Base-by-base conservation (phyloP, 2,113 vertebrate genomes). In the Heliornis fulica region DNA sequence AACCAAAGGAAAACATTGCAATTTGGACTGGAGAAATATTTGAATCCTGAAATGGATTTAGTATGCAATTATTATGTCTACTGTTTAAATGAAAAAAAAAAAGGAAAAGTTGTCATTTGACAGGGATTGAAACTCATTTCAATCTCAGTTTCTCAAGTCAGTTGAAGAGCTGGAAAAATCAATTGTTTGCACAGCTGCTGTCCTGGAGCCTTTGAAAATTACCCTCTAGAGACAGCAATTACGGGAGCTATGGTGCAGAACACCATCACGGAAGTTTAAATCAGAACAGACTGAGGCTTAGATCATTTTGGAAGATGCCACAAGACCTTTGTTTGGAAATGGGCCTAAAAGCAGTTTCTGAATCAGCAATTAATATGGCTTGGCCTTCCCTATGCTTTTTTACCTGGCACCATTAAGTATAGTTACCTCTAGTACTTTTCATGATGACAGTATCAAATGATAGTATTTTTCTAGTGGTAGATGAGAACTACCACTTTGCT, bases 191-290 rank as follows among this genome's bases (percentile, higher is more conserved):
- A 56, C 48, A 83, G 36, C 3, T 89, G 31, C 36, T 92, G 26
- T 91, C n/a, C 65, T 53, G 40, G 10, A 89, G 36, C 64, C 36
- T 91, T 87, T 40, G 74, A 91, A 95, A 96, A 94, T 89, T 79
- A 45, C 13, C 26, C 48, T 89, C 29, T 82, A 68, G 65, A 95
- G 81, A 87, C 19, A 78, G 28, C 2, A 23, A 6, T 84, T 89
- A 68, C 0, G 0, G 36, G 28, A 84, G 53, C 54, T 87, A 83
- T 21, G 53, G 61, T 56, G 57, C 83, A 76, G 74, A 91, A 94
- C 61, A 83, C 13, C 26, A 83, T 78, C 40, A 50, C 5, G 2
- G 40, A 89, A 84, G 61, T 81, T 92, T 78, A 94, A 81, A 89
- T 75, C 65, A 74, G 66, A 87, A 50, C 15, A 43, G 41, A 51